phyloP scores from a whole-genome alignment of 2,113 vertebrate species.

The Epinephelus lanceolatus region DNA sequence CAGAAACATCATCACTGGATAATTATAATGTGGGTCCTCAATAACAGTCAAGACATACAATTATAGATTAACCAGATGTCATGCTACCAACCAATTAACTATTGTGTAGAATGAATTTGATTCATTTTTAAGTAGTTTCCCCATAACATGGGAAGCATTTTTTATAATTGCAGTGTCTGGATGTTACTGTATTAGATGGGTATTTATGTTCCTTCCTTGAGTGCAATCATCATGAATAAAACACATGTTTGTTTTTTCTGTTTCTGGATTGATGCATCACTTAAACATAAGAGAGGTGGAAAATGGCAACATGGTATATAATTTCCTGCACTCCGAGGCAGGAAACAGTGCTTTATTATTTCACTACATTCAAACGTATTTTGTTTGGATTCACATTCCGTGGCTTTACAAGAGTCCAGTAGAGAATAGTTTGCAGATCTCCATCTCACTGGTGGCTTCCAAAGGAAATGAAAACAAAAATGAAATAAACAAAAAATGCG shows the following conservation, averaged over 20 bases:
- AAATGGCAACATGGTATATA: slow-evolving; percentile 25
- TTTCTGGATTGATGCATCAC: slow-evolving; percentile 27
- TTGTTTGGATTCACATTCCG: slow-evolving; percentile 27
- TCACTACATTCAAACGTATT: slow-evolving; percentile 25
- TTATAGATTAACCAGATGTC: not conserved
- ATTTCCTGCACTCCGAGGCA: slow-evolving; percentile 33
- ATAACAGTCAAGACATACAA: not conserved
- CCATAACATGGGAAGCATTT: not conserved
- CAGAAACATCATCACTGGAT: not conserved
- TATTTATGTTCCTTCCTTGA: not conserved
- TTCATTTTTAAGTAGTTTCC: not conserved
- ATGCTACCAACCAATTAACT: not conserved
- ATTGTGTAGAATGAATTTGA: not conserved
- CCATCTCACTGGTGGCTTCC: slow-evolving; percentile 33
- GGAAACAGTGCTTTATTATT: slow-evolving; percentile 48
- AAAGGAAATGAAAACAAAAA: slow-evolving; percentile 65
- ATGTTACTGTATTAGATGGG: not conserved
- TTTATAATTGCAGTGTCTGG: not conserved
- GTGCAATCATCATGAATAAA: slow-evolving; percentile 28
- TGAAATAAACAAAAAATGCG: not conserved
- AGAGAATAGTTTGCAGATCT: slow-evolving; percentile 19
- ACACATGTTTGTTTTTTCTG: slow-evolving; percentile 12
- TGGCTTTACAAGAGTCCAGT: slow-evolving; percentile 2
- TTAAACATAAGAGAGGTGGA: slow-evolving; percentile 19
- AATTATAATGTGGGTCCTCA: not conserved